These are phyloP conservation scores for Muraenolepis orangiensis DNA, from an alignment of 2,797 vertebrate genomes.

Conservation along the genomic window DNA sequence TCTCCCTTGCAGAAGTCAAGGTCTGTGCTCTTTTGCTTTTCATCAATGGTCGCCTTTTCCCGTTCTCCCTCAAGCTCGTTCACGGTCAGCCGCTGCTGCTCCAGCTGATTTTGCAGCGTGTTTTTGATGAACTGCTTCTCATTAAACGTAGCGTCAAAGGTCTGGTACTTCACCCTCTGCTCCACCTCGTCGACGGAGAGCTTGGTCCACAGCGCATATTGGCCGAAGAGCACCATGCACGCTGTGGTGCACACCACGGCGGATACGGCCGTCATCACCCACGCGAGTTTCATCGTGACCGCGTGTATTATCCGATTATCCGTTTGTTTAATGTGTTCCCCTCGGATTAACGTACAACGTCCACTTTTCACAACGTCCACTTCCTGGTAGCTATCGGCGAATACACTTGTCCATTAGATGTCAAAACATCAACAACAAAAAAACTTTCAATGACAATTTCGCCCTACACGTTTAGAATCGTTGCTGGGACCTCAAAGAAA, in stretches of 20 bases:
- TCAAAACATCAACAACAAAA: neutral
- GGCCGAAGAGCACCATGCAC: neutral
- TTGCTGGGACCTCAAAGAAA: neutral
- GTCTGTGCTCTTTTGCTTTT: constrained; percentile 1
- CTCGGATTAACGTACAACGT: too few relatives aligned
- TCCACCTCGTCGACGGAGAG: too few relatives aligned
- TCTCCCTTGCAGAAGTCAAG: constrained; percentile 8
- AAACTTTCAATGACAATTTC: neutral
- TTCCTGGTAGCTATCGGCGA: neutral
- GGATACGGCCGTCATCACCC: neutral
- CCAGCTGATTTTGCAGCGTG: accelerated
- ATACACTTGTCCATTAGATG: neutral
- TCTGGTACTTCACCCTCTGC: accelerated
- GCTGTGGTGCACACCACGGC: neutral
- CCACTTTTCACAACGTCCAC: too few relatives aligned
- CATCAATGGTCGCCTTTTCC: accelerated
- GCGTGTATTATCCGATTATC: neutral
- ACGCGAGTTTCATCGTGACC: neutral
- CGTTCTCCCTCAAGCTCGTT: accelerated
- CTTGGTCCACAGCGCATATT: neutral
- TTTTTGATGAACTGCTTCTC: accelerated
- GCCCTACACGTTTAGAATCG: neutral
- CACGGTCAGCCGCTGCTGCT: accelerated
- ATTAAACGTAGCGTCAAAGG: accelerated
- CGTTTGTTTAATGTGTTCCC: neutral